phyloP scores from a whole-genome alignment of 2,888 invertebrate genomes.

The Drosophila peninsularis region DNA sequence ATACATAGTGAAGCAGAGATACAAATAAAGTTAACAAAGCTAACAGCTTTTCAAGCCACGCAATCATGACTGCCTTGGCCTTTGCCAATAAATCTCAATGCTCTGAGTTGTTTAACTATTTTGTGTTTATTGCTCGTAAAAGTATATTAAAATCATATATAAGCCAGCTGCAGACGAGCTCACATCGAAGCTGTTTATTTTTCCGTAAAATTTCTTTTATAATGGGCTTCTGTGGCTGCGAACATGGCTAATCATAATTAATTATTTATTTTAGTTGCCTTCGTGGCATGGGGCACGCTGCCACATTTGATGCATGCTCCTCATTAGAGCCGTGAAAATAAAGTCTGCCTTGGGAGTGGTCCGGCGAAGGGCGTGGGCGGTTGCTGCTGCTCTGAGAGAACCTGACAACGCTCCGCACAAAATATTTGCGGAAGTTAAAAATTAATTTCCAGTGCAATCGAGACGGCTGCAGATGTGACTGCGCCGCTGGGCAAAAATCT shows the following conservation, averaged over 20 bases:
- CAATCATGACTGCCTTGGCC: neutral
- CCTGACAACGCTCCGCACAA: conserved; percentile 39
- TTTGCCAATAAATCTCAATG: neutral
- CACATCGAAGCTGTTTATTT: conserved; percentile 16
- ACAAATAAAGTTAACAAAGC: too few species aligned
- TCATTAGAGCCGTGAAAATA: conserved; percentile 56
- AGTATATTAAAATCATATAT: conserved; percentile 6
- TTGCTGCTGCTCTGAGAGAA: neutral
- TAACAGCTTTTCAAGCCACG: neutral
- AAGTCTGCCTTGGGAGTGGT: conserved; percentile 48
- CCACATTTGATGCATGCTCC: conserved; percentile 70
- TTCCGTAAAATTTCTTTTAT: conserved; percentile 8
- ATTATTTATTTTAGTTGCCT: conserved; percentile 64
- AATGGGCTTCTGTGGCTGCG: conserved; percentile 19
- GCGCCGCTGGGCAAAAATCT: conserved; percentile 57
- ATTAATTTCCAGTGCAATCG: conserved; percentile 72
- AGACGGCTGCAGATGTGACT: conserved; percentile 55
- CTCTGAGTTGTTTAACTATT: conserved; percentile 7
- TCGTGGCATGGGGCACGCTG: conserved; percentile 36
- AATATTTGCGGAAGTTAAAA: conserved; percentile 77
- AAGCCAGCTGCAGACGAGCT: neutral
- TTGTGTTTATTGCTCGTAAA: conserved; percentile 11
- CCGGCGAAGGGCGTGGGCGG: neutral
- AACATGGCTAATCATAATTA: conserved; percentile 69
- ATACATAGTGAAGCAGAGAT: neutral